Percentiles rank a stretch among this genome's conserved stretches.
Evolutionary conservation across 2,797 vertebrate species (phyloP).

Genomic region (Sebastes oblongus): DNA sequence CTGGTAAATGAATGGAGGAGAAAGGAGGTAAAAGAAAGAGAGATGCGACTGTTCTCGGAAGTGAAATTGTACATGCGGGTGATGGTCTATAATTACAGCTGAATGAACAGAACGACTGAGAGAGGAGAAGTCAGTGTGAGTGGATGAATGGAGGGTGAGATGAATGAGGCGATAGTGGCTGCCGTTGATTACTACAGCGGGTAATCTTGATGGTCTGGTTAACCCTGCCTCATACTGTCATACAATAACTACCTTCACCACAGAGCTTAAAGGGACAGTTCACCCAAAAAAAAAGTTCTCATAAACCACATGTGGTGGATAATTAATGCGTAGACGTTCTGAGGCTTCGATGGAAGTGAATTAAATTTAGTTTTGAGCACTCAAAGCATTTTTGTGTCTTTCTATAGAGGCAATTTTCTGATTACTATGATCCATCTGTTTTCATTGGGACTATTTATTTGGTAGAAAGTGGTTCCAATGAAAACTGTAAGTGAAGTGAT

Average conservation of each 20-base stretch:
- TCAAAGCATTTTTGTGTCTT: slow-evolving; percentile 4
- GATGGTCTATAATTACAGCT: slow-evolving; percentile 55
- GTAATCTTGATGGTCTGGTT: slow-evolving; percentile 48
- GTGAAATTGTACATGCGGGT: slow-evolving; percentile 38
- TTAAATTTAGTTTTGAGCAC: not conserved
- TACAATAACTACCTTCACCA: slow-evolving; percentile 7
- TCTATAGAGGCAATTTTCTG: slow-evolving; percentile 12
- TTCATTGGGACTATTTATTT: slow-evolving; percentile 15
- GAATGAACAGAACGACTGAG: slow-evolving; percentile 55
- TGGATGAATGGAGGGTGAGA: slow-evolving; percentile 47
- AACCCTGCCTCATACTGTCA: slow-evolving; percentile 27
- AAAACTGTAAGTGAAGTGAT: slow-evolving; percentile 24
- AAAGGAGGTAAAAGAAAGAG: slow-evolving; percentile 7
- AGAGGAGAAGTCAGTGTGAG: slow-evolving; percentile 19
- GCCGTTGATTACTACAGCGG: slow-evolving; percentile 26
- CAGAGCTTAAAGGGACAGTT: slow-evolving; percentile 19
- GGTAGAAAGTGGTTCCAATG: slow-evolving; percentile 7
- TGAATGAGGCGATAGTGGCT: slow-evolving; percentile 45
- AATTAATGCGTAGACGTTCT: not conserved
- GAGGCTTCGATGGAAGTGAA: not conserved
- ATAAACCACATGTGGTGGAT: not conserved
- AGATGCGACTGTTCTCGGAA: slow-evolving; percentile 54
- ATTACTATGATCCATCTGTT: not conserved
- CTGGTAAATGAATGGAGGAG: slow-evolving; percentile 48
- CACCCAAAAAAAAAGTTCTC: not conserved